Evolutionary conservation across 92 coral and sea anemone species (phyloP).

Genomic region (Parazoanthus darwini): DNA sequence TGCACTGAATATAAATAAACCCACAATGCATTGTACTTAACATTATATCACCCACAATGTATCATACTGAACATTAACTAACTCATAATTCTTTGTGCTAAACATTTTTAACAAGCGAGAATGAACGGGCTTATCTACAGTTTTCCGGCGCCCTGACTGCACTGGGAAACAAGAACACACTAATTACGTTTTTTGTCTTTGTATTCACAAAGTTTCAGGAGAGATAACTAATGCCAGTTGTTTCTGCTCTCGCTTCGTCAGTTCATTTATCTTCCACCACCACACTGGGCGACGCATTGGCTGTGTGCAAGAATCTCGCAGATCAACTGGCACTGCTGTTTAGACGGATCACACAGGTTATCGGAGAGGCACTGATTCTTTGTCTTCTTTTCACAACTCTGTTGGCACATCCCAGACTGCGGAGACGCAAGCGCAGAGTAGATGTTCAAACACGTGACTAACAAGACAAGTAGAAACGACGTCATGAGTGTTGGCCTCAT

Average conservation of each 20-base stretch:
- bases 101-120: too few relatives aligned
- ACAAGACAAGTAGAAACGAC: not conserved
- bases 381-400: not conserved
- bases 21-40: too few relatives aligned
- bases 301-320: not conserved
- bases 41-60: too few relatives aligned
- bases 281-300: not conserved
- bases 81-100: too few relatives aligned
- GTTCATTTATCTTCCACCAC: not conserved
- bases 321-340: not conserved
- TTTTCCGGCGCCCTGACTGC: too few relatives aligned
- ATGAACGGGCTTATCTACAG: too few relatives aligned
- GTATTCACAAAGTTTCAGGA: too few relatives aligned
- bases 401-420: not conserved
- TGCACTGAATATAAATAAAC: too few relatives aligned
- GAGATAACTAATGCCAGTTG: too few relatives aligned
- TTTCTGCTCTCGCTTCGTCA: not conserved
- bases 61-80: too few relatives aligned
- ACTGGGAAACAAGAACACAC: too few relatives aligned
- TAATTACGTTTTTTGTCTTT: too few relatives aligned
- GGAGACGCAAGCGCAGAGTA: not conserved
- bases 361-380: not conserved
- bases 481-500: not conserved
- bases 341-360: not conserved
- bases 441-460: not conserved